phyloP scores from a whole-genome alignment of 2,888 invertebrate genomes.

The Xanthorhoe designata region DNA sequence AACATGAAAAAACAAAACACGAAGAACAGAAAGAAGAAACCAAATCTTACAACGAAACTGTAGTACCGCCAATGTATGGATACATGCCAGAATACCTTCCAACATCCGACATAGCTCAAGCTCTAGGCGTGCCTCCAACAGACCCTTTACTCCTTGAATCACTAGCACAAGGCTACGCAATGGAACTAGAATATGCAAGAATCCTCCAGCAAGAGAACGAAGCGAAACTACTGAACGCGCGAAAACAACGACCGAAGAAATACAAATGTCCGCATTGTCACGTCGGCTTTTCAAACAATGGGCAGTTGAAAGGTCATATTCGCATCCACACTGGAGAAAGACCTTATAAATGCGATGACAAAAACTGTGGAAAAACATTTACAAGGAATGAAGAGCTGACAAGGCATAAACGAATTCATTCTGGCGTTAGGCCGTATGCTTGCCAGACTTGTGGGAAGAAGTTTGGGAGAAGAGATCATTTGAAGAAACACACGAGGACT shows the following conservation, averaged over 20 bases:
- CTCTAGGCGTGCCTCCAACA: conserved; percentile 76
- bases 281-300: conserved; percentile 97
- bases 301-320: conserved; percentile 96
- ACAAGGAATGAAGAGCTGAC: conserved; percentile 97
- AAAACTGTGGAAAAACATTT: conserved; percentile 94
- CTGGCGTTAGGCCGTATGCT: conserved; percentile 93
- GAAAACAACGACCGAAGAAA: conserved; percentile 94
- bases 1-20: conserved; percentile 18
- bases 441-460: conserved; percentile 96
- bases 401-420: conserved; percentile 95
- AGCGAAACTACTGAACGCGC: conserved; percentile 87
- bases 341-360: conserved; percentile 94
- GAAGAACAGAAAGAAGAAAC: conserved; percentile 30
- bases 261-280: conserved; percentile 96
- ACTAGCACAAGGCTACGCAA: conserved; percentile 83
- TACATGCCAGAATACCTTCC: conserved; percentile 73
- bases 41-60: conserved; percentile 30
- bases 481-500: conserved; percentile 96
- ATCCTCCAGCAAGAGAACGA: conserved; percentile 90
- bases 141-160: conserved; percentile 81
- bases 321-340: conserved; percentile 96
- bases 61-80: conserved; percentile 51
- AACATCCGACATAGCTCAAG: conserved; percentile 74
- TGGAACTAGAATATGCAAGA: conserved; percentile 89
- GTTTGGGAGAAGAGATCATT: conserved; percentile 97